Percentiles rank a stretch among this genome's conserved stretches.
These are phyloP conservation scores for Notolabrus celidotus DNA, from an alignment of 2,797 vertebrate species.

Conservation along the genomic window DNA sequence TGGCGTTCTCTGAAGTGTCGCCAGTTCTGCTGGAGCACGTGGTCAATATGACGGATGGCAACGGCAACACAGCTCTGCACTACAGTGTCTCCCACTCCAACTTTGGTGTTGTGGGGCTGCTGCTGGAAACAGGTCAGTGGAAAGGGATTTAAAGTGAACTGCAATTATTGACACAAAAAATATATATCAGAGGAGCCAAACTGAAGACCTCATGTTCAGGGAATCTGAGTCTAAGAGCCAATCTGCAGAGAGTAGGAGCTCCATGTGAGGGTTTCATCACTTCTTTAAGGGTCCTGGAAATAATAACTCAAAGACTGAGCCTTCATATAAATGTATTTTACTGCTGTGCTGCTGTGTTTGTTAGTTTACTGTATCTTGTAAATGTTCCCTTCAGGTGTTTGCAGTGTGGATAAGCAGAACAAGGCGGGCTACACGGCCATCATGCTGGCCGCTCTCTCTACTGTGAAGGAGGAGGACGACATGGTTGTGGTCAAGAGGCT, in stretches of 20 bases:
- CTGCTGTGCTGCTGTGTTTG: neutral
- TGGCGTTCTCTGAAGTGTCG: constrained; percentile 88
- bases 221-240: neutral
- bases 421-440: constrained; percentile 96
- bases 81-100: constrained; percentile 99
- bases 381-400: constrained; percentile 82
- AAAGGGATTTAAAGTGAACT: neutral
- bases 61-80: constrained; percentile 96
- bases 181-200: neutral
- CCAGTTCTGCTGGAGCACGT: constrained; percentile 87
- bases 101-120: constrained; percentile 90
- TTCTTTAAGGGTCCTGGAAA: too few relatives aligned
- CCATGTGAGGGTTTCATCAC: too few relatives aligned
- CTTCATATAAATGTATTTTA: neutral
- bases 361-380: neutral
- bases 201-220: neutral
- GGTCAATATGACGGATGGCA: constrained; percentile 94
- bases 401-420: constrained; percentile 92
- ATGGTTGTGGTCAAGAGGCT: constrained; percentile 92
- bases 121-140: constrained; percentile 92
- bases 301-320: too few relatives aligned
- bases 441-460: constrained; percentile 94
- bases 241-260: neutral
- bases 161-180: neutral
- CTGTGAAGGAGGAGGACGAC: constrained; percentile 89